Conservation (phyloP, 2,797 vertebrate genomes). For the Vultur gryphus region DNA sequence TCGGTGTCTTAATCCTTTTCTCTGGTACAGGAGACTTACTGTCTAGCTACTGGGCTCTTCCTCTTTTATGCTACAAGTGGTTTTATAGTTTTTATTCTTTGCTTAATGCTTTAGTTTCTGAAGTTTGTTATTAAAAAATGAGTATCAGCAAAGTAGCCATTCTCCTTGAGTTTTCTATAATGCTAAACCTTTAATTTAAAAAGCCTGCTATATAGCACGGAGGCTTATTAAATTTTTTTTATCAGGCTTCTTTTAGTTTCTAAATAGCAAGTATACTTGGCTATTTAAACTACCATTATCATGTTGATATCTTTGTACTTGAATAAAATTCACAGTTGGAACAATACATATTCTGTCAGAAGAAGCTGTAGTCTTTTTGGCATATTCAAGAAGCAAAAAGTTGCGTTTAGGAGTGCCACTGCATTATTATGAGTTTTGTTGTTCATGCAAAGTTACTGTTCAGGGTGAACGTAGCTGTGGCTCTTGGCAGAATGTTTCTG, state of each 20-base stretch:
- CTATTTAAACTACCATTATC: background rate
- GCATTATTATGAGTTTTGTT: background rate
- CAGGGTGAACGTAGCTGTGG: background rate
- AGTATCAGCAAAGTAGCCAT: background rate
- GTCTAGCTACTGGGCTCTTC: background rate
- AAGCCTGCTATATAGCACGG: background rate
- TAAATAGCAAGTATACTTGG: background rate
- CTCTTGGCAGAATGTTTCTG: background rate
- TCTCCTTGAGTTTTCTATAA: background rate
- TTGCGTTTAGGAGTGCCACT: background rate
- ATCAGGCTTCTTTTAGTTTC: background rate
- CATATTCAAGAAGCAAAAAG: background rate
- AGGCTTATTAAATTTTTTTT: background rate
- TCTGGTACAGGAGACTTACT: background rate
- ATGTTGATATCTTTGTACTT: background rate
- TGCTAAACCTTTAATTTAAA: background rate
- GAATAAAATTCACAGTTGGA: background rate
- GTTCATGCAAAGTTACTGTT: background rate
- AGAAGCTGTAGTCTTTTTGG: background rate
- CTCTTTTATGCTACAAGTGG: background rate
- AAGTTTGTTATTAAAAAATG: background rate
- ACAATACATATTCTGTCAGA: background rate
- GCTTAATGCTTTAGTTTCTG: background rate
- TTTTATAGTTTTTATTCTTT: background rate
- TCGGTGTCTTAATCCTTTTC: background rate